Conservation (phyloP, 2,888 invertebrate genomes). For the Phaedon cochleariae region DNA sequence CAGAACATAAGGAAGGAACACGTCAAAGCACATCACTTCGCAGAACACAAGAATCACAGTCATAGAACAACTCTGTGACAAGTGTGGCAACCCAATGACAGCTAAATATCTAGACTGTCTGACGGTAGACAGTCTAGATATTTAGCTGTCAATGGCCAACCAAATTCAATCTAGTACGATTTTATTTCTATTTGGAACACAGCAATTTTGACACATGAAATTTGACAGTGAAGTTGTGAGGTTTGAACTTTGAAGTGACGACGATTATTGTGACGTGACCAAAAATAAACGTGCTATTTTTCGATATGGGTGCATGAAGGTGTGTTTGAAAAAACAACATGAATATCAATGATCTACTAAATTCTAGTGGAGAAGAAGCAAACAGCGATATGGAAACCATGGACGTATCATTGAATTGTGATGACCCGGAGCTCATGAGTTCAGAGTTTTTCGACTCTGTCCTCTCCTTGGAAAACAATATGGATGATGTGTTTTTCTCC, state of each 20-base stretch:
- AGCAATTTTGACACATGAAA: not conserved
- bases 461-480: slow-evolving; percentile 69
- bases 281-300: slow-evolving; percentile 17
- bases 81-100: too few relatives aligned
- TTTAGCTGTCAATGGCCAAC: too few relatives aligned
- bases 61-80: too few relatives aligned
- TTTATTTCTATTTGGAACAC: not conserved
- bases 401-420: slow-evolving; percentile 55
- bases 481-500: slow-evolving; percentile 63
- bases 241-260: not conserved
- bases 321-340: slow-evolving; percentile 30
- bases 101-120: too few relatives aligned
- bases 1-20: too few relatives aligned
- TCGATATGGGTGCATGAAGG: slow-evolving; percentile 21
- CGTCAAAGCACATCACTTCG: too few relatives aligned
- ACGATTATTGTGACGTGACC: slow-evolving; percentile 3
- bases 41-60: too few relatives aligned
- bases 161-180: not conserved
- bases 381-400: slow-evolving; percentile 54
- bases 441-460: slow-evolving; percentile 74
- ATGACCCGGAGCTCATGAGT: slow-evolving; percentile 60
- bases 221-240: too few relatives aligned
- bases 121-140: too few relatives aligned
- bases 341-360: slow-evolving; percentile 48
- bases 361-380: slow-evolving; percentile 50